Evolutionary conservation across 1,140 invertebrate species (phyloP).

Genomic region (Physella acuta): DNA sequence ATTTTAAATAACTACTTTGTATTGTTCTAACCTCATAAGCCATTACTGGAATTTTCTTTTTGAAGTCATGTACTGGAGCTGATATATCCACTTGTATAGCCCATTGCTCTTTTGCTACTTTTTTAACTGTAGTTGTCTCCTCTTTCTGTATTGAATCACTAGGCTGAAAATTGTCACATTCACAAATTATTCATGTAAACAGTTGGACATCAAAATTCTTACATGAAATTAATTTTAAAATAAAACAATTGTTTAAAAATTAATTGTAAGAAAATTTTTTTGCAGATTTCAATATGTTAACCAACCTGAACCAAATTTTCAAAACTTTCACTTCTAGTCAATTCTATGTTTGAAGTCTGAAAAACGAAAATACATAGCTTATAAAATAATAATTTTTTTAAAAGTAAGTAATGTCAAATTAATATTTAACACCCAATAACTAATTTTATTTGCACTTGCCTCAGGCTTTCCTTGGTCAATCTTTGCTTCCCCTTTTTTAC

Average conservation of each 20-base stretch:
- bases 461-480: not conserved
- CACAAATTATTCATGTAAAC: too few species aligned
- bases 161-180: not conserved
- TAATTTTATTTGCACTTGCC: too few species aligned
- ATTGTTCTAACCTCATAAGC: slow-evolving; percentile 76
- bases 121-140: slow-evolving; percentile 9
- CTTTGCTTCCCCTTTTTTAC: not conserved
- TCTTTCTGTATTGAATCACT: not conserved
- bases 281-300: not conserved
- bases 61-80: slow-evolving; percentile 78
- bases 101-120: slow-evolving; percentile 68
- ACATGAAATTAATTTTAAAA: too few species aligned
- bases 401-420: not conserved
- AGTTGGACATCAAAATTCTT: too few species aligned
- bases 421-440: not conserved
- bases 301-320: slow-evolving; percentile 45
- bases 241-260: too few species aligned
- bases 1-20: too few species aligned
- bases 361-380: not conserved
- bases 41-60: slow-evolving; percentile 79
- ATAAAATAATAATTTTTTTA: not conserved
- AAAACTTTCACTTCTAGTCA: slow-evolving; percentile 41
- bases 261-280: too few species aligned
- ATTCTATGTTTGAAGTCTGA: not conserved
- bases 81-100: slow-evolving; percentile 82